A percentile compares a stretch with the other conserved stretches of the same genome.
phyloP scores from a whole-genome alignment of 2,888 invertebrate genomes.

The Stenoptilia bipunctidactyla region DNA sequence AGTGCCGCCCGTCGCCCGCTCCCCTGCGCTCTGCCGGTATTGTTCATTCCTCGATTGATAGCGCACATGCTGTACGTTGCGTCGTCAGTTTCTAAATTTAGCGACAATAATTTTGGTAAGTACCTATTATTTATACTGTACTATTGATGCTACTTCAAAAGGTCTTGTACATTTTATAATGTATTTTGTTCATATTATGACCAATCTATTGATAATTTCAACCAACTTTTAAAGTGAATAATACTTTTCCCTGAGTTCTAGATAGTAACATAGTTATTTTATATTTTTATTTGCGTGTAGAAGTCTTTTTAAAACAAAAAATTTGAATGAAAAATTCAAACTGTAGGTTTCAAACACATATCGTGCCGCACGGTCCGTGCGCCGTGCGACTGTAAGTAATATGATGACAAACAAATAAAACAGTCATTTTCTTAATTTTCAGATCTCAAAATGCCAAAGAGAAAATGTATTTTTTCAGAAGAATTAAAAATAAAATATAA shows the following conservation, averaged over 20 bases:
- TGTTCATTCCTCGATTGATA: too few relatives aligned
- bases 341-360: background rate
- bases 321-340: background rate
- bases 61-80: too few relatives aligned
- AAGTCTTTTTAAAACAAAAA: background rate
- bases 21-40: too few relatives aligned
- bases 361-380: too few relatives aligned
- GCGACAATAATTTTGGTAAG: too few relatives aligned
- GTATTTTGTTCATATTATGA: conserved; percentile 2
- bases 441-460: background rate
- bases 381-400: background rate
- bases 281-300: background rate
- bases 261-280: conserved; percentile 6
- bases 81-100: too few relatives aligned
- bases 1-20: too few relatives aligned
- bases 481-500: background rate
- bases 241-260: background rate
- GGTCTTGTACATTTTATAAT: too few relatives aligned
- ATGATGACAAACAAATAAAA: background rate
- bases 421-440: too few relatives aligned
- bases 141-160: too few relatives aligned
- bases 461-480: conserved; percentile 2
- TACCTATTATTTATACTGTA: too few relatives aligned
- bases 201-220: background rate
- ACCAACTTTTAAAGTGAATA: conserved; percentile 1